phyloP scores from a whole-genome alignment of 1,140 invertebrate species.

The Telenomus remus region DNA sequence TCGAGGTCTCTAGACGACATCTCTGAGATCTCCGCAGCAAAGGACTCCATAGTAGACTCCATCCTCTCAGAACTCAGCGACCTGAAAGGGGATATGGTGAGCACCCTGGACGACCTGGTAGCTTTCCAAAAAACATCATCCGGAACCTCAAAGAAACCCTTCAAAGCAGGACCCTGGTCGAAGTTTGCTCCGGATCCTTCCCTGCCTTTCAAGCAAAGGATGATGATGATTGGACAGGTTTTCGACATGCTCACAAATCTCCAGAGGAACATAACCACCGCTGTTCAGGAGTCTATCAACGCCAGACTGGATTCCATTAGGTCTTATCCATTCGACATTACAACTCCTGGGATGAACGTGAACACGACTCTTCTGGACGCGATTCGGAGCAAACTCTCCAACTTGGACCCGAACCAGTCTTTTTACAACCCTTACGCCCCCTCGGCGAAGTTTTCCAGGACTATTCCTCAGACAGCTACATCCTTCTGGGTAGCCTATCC shows the following conservation, averaged over 20 bases:
- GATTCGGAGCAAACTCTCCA: conserved; percentile 61
- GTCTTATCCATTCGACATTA: conserved; percentile 6
- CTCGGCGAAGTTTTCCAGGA: conserved; percentile 30
- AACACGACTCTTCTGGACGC: conserved; percentile 65
- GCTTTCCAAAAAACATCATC: conserved; percentile 60
- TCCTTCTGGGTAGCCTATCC: conserved; percentile 64
- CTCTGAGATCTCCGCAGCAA: conserved; percentile 63
- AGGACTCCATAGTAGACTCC: conserved; percentile 66
- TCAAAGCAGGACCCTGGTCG: conserved; percentile 60
- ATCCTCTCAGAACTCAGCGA: conserved; percentile 66
- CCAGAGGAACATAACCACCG: conserved; percentile 66
- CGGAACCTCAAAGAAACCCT: conserved; percentile 49
- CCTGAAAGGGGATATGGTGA: conserved; percentile 67
- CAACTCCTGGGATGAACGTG: conserved; percentile 22
- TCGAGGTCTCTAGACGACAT: conserved; percentile 64
- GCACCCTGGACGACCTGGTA: conserved; percentile 66
- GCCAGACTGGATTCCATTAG: conserved; percentile 26
- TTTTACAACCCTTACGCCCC: conserved; percentile 8
- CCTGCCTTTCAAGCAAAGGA: conserved; percentile 68
- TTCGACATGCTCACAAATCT: conserved; percentile 70
- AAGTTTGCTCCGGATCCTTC: conserved; percentile 60
- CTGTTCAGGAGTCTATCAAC: conserved; percentile 60
- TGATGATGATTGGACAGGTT: conserved; percentile 67
- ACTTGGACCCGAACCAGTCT: conserved; percentile 19
- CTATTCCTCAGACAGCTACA: conserved; percentile 35